Evolutionary conservation across 2,888 invertebrate species (phyloP).

Genomic region (Rhagium mordax): DNA sequence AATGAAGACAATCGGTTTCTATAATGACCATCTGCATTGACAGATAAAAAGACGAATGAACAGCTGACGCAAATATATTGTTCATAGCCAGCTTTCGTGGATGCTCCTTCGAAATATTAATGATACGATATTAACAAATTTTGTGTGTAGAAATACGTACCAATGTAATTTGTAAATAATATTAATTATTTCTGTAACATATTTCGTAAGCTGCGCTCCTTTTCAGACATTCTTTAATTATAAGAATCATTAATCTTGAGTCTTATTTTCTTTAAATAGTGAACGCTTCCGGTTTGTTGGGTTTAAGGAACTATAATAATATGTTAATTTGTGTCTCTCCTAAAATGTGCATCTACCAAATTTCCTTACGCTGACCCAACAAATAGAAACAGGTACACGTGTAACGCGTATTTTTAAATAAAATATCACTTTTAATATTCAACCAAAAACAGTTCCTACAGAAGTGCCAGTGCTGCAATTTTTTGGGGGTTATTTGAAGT

Average conservation of each 20-base stretch:
- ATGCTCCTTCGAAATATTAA: not conserved
- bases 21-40: no score
- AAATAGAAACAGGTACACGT: not conserved
- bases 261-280: constrained; percentile 5
- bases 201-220: not conserved
- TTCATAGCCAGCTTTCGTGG: no score
- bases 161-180: not conserved
- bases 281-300: constrained; percentile 7
- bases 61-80: no score
- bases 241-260: constrained; percentile 15
- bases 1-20: no score
- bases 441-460: no score
- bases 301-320: not conserved
- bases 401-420: no score
- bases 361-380: not conserved
- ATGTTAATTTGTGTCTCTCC: not conserved
- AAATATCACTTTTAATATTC: no score
- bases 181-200: not conserved
- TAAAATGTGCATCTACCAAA: not conserved
- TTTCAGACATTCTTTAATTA: constrained; percentile 13
- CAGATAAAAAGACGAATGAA: no score
- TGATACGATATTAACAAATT: not conserved
- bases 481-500: no score
- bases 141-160: not conserved
- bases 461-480: no score